A percentile compares a stretch with the other conserved stretches of the same genome.
Evolutionary conservation across 2,113 vertebrate species (phyloP).

Genomic region (Pomatostomus ruficeps): DNA sequence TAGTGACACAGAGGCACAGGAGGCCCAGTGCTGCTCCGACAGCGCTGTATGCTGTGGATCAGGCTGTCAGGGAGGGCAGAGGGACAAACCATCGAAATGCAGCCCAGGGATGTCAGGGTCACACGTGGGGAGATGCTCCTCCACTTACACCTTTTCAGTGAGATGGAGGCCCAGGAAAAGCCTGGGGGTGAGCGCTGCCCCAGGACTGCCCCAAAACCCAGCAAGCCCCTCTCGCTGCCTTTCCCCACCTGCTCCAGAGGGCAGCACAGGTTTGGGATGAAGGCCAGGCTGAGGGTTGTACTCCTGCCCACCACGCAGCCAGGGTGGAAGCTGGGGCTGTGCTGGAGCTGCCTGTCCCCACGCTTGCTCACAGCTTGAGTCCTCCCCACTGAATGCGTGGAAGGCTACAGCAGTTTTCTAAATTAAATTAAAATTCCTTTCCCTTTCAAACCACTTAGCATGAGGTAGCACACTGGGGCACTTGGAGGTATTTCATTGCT

Average conservation of each 20-base stretch:
- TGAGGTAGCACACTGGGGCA: neutral
- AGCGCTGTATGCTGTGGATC: rapidly evolving
- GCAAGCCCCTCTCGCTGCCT: neutral
- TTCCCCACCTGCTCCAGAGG: rapidly evolving
- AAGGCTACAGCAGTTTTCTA: neutral
- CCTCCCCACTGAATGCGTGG: rapidly evolving
- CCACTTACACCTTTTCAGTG: neutral
- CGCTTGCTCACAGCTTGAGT: neutral
- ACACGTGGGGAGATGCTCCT: rapidly evolving
- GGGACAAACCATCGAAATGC: rapidly evolving
- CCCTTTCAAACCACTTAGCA: constrained; percentile 36
- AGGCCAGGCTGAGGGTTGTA: neutral
- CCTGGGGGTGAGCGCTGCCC: neutral
- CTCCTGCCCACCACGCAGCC: neutral
- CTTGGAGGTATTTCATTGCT: neutral
- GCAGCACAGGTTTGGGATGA: neutral
- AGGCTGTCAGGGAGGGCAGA: neutral
- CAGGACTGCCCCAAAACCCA: neutral
- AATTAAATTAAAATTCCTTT: constrained; percentile 48
- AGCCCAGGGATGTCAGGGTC: neutral
- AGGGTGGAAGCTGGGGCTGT: neutral
- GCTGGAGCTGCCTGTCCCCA: neutral
- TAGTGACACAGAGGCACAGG: neutral
- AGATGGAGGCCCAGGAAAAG: neutral
- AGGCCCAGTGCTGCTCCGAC: rapidly evolving